Conservation (phyloP, 2,888 invertebrate genomes). For the Zaprionus lineosus region DNA sequence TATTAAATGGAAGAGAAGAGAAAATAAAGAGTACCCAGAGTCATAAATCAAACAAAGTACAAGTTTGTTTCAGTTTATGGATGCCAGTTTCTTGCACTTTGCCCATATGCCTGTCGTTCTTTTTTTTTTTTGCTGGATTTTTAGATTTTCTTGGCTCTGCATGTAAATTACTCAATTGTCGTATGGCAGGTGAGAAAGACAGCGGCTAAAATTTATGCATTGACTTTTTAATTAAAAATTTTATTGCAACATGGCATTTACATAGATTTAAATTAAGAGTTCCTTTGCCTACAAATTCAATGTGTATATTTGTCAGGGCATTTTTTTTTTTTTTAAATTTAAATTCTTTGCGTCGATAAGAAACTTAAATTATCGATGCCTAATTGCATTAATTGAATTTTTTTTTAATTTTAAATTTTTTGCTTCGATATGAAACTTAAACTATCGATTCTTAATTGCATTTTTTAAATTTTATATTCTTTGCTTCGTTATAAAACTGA, state of each 20-base stretch:
- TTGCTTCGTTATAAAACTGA: no score
- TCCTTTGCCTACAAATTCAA: no score
- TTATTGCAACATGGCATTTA: conserved; percentile 4
- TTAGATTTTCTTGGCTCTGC: conserved; percentile 15
- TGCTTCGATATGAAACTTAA: no score
- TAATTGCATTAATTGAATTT: no score
- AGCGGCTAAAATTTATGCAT: conserved; percentile 47
- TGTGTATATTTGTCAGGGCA: no score
- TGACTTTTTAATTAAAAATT: conserved; percentile 49
- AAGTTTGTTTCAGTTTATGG: conserved; percentile 11
- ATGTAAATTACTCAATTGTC: conserved; percentile 43
- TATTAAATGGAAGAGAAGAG: neutral
- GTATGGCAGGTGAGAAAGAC: neutral
- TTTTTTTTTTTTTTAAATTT: no score
- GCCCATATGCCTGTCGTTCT: neutral
- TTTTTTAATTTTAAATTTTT: no score
- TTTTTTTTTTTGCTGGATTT: conserved; percentile 2
- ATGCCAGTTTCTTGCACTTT: conserved; percentile 12
- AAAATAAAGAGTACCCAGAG: neutral
- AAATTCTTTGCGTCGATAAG: no score
- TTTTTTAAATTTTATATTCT: no score
- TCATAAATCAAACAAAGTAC: conserved; percentile 5
- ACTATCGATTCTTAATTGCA: no score
- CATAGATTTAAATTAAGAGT: no score
- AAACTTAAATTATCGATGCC: no score